Base-by-base conservation (phyloP, 2,888 invertebrate genomes). In the Acronicta aceris region DNA sequence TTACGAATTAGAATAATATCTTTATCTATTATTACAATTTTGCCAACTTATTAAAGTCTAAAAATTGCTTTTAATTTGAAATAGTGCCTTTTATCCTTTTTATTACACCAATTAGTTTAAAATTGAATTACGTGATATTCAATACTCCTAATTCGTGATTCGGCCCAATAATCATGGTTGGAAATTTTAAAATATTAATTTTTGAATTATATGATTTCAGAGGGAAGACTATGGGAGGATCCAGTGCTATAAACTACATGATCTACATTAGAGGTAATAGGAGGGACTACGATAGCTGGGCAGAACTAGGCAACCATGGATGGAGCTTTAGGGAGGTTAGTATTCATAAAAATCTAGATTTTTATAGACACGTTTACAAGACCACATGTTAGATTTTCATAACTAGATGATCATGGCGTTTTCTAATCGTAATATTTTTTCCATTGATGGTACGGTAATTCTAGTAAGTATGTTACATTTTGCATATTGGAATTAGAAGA, bases 171-270 rank as follows among this genome's bases (percentile, higher is more conserved):
- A 60, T 42, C 48, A 10, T 48, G 41, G 13, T 43, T 45, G 43
- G 2, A 6, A 16, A 8, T 16, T 25, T 1, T 12, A 10, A 43
- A 15, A 2, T 45, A 45, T 6, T 54, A 30, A 66, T 0, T 38
- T 54, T 15, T 5, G 8, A 16, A 42, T 45, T 38, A 6, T 56
- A 40, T 49, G 5, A n/a, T 89, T 89, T 27, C 89, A 93, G 95
- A 72, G 96, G 96, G 2, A 96, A 95, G 84, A 95, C 96, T 0
- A 95, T 97, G 94, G 97, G 97, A 8, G 97, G 97, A 0, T 95
- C 95, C 0, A 96, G 96, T 72, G 93, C 95, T 25, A 93, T 96
- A 16, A 97, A 97, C 87, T 96, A 96, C 83, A 95, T 97, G 95
- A 95, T 95, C n/a, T 96, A 96, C 83, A 95, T 95, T 63, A 86